Evolutionary conservation across 2,113 vertebrate species (phyloP).

Genomic region (Chrysemys picta): DNA sequence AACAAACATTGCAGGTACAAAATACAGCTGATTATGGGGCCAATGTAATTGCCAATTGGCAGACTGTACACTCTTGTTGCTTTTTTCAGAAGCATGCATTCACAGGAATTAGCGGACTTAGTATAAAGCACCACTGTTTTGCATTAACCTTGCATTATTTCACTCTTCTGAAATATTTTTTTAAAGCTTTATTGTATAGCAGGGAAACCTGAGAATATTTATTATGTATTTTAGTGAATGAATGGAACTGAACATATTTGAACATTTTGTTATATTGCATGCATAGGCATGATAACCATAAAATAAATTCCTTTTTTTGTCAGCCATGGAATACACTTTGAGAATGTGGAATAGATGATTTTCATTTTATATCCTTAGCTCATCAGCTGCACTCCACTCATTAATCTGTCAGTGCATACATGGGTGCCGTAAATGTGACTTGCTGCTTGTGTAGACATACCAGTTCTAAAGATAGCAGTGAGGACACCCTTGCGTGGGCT

Average conservation of each 20-base stretch:
- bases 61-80: background rate
- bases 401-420: background rate
- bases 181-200: background rate
- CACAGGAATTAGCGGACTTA: background rate
- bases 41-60: background rate
- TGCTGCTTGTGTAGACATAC: background rate
- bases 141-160: background rate
- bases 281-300: background rate
- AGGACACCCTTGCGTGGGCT: background rate
- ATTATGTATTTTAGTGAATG: background rate
- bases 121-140: background rate
- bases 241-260: background rate
- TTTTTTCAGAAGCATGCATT: background rate
- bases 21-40: background rate
- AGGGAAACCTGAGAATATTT: background rate
- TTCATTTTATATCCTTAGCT: background rate
- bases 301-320: background rate
- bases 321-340: background rate
- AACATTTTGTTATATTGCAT: background rate
- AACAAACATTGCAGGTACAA: background rate
- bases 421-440: background rate
- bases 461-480: background rate
- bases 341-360: background rate
- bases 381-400: background rate
- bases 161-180: background rate